Evolutionary conservation across 1,140 invertebrate genomes (phyloP), one percentile per base, ranked within the genome.

Genomic region (Bombus superbus): DNA sequence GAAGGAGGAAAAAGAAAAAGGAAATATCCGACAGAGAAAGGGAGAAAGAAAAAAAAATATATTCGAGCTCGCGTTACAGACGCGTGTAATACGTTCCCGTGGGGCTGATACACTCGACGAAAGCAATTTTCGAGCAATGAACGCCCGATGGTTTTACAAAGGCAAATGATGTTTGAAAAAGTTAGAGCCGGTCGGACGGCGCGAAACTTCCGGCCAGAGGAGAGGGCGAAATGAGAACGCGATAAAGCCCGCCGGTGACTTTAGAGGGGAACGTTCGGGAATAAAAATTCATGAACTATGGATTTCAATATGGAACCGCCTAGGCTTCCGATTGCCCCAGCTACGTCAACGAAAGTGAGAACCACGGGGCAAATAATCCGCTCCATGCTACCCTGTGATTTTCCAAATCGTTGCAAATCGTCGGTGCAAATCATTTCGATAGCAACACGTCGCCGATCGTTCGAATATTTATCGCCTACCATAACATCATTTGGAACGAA

Each of bases 151-250:
- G 71, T 59, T 74, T 85, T 85, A 81, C 83, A 85, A 85, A 85
- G 83, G 77, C 84, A 89, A 89, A 89, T 89, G 88, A 86, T 85
- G 84, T 89, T 86, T 81, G 83, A 66, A 81, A 85, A 85, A 85
- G 83, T 85, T 85, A 42, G 83, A 47, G 40, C 76, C 8, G 78
- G 44, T 76, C 47, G 40, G 64, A 25, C 53, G 75, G 75, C 38
- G 82, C 35, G 72, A 83, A 83, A 83, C 75, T 68, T 84, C 73
- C 22, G 53, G n/a, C n/a, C 47, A 28, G n/a, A 53, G 22, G 28
- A 35, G 22, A 42, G 64, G 28, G 28, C 35, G 64, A 83, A 77
- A 83, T 83, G 83, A 80, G 76, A 80, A 79, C 47, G 68, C 66
- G 76, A 59, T 38, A 66, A 78, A 71, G 53, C 53, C 75, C 38